These are phyloP conservation scores for Pygocentrus nattereri DNA, from an alignment of 2,797 vertebrate genomes.

Conservation along the genomic window DNA sequence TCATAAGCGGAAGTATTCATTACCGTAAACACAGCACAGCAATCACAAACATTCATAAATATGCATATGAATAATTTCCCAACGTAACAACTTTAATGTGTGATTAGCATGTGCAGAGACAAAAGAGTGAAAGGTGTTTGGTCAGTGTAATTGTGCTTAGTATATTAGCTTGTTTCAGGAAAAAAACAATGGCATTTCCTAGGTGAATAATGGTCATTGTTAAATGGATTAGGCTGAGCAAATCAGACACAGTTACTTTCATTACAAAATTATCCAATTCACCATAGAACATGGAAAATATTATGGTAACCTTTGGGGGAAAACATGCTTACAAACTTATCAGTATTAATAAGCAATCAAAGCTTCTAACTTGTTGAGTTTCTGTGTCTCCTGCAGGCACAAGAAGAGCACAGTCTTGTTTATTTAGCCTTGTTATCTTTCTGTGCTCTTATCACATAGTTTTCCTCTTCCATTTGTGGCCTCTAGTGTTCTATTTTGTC, in stretches of 20 bases:
- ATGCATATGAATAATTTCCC: not conserved
- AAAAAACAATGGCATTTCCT: no score
- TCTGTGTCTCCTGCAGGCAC: not conserved
- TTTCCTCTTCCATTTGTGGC: not conserved
- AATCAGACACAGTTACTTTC: not conserved
- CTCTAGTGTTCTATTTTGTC: constrained; percentile 36
- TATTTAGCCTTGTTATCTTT: not conserved
- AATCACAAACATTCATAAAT: not conserved
- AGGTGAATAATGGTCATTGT: not conserved
- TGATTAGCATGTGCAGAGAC: not conserved
- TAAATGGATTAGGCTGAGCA: not conserved
- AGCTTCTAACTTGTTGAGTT: not conserved
- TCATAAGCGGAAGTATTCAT: constrained; percentile 10
- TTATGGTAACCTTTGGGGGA: not conserved
- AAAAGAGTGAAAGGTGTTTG: no score
- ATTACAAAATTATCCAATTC: not conserved
- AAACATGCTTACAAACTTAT: not conserved
- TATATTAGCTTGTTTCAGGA: not conserved
- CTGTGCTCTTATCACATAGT: not conserved
- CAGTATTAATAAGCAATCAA: not conserved
- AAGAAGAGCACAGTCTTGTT: not conserved
- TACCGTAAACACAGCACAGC: not conserved
- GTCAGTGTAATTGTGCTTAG: not conserved
- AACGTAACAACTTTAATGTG: not conserved
- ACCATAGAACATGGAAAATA: not conserved